Base-by-base conservation (phyloP, 1,140 invertebrate genomes). In the Leptonema lineaticorne region DNA sequence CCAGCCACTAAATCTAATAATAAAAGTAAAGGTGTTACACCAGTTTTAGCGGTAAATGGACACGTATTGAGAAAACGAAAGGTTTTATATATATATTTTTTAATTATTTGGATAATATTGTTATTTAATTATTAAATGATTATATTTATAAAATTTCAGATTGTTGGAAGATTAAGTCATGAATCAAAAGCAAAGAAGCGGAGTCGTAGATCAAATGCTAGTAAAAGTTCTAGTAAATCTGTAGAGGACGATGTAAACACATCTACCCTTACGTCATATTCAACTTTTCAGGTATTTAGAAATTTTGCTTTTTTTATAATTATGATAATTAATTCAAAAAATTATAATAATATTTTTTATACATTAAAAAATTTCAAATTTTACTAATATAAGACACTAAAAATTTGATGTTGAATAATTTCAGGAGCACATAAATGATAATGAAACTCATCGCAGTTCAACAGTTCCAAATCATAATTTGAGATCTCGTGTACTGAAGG, bases 231-330 rank as follows among this genome's bases (percentile, higher is more conserved):
- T 14, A 59, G 30, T 18, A 48, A 60, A 20, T 33, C 33, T 14
- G 63, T 58, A n/a, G 6, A 1, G 1, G 48, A 5, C 28, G 48
- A 1, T 24, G 33, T 41, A 18, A 45, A 71, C 6, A 46, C n/a
- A 5, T 64, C 66, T 30, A 16, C 37, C n/a, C 3, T 70, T 58
- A 33, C 69, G 14, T 70, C 69, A 20, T 71, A 71, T 41, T 50
- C 66, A 11, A 58, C 68, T 28, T 71, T 71, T 56, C 66, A 68
- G 69, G 69, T 71, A 67, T 50, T n/a, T n/a, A n/a, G n/a, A n/a
- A n/a, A n/a, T n/a, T n/a, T n/a, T n/a, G n/a, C n/a, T n/a, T n/a
- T n/a, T n/a, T n/a, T n/a, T n/a, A n/a, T n/a, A n/a, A n/a, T n/a
- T n/a, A n/a, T n/a, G n/a, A n/a, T n/a, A n/a, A n/a, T n/a, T n/a